A percentile compares a stretch with the other conserved stretches of the same genome.
Evolutionary conservation across 2,888 invertebrate species (phyloP).

Genomic region (Thecocarcelia acutangulata): DNA sequence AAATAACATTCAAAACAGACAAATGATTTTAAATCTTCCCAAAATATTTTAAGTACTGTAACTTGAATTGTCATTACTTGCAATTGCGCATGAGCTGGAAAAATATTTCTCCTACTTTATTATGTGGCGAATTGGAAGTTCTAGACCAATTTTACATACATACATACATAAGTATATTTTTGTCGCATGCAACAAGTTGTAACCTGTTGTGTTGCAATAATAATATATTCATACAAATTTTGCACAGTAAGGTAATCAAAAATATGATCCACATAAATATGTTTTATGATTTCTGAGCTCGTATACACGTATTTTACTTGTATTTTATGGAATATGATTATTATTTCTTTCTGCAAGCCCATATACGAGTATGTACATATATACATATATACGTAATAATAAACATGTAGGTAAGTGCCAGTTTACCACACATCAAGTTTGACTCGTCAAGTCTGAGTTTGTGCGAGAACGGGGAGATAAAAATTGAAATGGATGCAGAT

Average conservation of each 20-base stretch:
- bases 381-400: not conserved
- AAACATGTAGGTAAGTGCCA: too few species aligned
- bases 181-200: constrained; percentile 68
- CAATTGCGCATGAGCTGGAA: constrained; percentile 45
- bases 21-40: not conserved
- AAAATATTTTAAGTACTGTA: constrained; percentile 29
- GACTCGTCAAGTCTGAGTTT: too few species aligned
- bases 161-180: not conserved
- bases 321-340: too few species aligned
- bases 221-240: constrained; percentile 22
- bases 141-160: not conserved
- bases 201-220: constrained; percentile 62
- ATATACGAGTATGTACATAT: not conserved
- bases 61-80: not conserved
- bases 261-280: not conserved
- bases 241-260: not conserved
- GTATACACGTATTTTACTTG: too few species aligned
- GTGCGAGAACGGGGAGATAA: too few species aligned
- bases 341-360: too few species aligned
- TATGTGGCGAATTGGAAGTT: constrained; percentile 54
- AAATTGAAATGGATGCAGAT: too few species aligned
- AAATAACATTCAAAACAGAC: constrained; percentile 1
- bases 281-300: too few species aligned
- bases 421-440: too few species aligned
- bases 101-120: constrained; percentile 25